phyloP scores from a whole-genome alignment of 2,888 invertebrate genomes.

The Lathronympha strigana region DNA sequence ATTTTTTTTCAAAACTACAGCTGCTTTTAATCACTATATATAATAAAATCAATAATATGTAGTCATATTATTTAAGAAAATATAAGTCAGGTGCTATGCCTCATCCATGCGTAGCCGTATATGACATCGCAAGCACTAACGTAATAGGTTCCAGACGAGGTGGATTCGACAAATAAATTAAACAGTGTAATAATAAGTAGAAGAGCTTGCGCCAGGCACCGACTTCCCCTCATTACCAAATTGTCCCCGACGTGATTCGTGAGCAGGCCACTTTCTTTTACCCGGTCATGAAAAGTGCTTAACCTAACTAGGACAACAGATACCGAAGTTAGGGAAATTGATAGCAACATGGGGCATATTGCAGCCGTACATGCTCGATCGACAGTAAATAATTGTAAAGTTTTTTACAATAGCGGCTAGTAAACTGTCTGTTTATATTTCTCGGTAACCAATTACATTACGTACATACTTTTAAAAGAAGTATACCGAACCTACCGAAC shows the following conservation, averaged over 20 bases:
- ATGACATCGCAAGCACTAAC: conserved; percentile 47
- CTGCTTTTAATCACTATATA: too few species aligned
- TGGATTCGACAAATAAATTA: conserved; percentile 74
- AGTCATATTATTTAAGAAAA: too few species aligned
- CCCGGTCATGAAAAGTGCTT: conserved; percentile 52
- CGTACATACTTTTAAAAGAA: too few species aligned
- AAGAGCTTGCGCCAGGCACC: conserved; percentile 67
- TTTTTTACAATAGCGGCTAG: not conserved
- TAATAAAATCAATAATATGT: too few species aligned
- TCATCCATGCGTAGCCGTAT: conserved; percentile 43
- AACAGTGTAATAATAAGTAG: conserved; percentile 71
- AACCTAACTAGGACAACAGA: conserved; percentile 53
- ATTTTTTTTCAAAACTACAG: too few species aligned
- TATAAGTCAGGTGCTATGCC: conserved; percentile 46
- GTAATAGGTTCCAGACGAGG: conserved; percentile 65
- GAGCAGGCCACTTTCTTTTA: conserved; percentile 63
- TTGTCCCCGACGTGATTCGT: conserved; percentile 68
- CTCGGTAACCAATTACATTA: too few species aligned
- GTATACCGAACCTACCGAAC: too few species aligned
- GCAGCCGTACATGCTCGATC: conserved; percentile 19
- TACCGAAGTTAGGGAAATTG: conserved; percentile 52
- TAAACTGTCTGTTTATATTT: not conserved
- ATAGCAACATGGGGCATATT: conserved; percentile 44
- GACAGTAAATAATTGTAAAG: not conserved
- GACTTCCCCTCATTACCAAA: conserved; percentile 73